A percentile compares a stretch with the other conserved stretches of the same genome.
Conservation (phyloP, 2,888 invertebrate genomes). For the Argyresthia goedartella region DNA sequence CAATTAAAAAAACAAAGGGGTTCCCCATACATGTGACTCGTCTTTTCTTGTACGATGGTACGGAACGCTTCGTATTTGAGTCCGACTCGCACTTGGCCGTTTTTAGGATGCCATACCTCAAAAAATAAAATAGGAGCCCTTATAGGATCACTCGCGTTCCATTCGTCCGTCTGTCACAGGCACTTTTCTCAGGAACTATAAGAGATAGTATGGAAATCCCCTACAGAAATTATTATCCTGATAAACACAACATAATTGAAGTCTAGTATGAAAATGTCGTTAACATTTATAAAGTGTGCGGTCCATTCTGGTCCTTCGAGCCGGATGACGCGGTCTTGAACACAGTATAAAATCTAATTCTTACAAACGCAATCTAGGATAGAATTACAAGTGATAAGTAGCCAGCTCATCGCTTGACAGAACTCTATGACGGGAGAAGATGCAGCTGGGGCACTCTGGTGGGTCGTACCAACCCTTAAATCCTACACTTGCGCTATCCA, state of each 20-base stretch:
- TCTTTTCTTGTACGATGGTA: not conserved
- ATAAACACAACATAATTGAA: no score
- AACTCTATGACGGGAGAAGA: not conserved
- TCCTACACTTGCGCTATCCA: slow-evolving; percentile 12
- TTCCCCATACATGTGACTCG: no score
- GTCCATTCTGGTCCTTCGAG: not conserved
- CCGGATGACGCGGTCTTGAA: no score
- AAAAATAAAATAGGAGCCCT: no score
- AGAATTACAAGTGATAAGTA: not conserved
- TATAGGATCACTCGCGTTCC: no score
- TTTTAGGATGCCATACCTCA: no score
- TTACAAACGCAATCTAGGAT: not conserved
- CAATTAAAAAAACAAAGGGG: no score
- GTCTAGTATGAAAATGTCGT: no score
- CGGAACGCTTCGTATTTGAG: not conserved
- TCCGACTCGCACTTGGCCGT: not conserved
- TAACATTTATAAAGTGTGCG: not conserved
- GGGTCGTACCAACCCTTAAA: not conserved
- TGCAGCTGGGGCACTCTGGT: not conserved
- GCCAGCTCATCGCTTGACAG: not conserved
- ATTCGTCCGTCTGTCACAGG: no score
- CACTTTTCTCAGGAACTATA: no score
- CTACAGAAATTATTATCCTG: no score
- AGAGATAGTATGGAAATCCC: no score
- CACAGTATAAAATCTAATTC: not conserved